Conservation (phyloP, 2,797 vertebrate genomes). For the Acrossocheilus wenchowensis region DNA sequence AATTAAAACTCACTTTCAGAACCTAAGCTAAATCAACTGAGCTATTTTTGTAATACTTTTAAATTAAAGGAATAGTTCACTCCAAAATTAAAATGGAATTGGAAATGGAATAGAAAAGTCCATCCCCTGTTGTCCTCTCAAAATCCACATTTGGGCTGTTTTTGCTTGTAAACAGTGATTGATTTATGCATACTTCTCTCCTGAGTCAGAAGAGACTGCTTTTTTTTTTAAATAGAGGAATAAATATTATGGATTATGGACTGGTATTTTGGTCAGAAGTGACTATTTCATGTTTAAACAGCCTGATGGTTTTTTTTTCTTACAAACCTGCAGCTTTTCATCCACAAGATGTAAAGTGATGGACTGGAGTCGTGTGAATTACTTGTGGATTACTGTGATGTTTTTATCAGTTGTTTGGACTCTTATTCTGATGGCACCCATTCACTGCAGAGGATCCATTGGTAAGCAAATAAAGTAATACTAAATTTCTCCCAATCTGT, state of each 20-base stretch:
- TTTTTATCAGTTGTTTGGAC: background rate
- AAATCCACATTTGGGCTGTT: no score
- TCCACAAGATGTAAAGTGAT: no score
- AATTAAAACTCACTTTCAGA: background rate
- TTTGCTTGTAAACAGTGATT: background rate
- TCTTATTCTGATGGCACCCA: background rate
- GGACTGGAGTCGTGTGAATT: background rate
- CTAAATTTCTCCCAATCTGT: background rate
- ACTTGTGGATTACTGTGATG: background rate
- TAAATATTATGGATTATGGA: background rate
- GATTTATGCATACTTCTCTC: background rate
- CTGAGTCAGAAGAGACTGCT: background rate
- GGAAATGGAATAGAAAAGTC: background rate
- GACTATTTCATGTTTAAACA: no score
- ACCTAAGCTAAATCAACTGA: background rate
- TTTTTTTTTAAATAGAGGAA: background rate
- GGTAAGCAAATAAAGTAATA: background rate
- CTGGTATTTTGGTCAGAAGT: background rate
- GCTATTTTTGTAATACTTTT: background rate
- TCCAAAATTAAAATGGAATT: background rate
- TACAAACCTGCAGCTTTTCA: no score
- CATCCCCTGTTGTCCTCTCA: no score
- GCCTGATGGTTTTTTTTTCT: no score
- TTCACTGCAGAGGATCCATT: background rate
- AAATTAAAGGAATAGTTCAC: background rate